phyloP scores from a whole-genome alignment of 30 jellyfish, hydroid and myxozoan species.

The Mastigias papua region DNA sequence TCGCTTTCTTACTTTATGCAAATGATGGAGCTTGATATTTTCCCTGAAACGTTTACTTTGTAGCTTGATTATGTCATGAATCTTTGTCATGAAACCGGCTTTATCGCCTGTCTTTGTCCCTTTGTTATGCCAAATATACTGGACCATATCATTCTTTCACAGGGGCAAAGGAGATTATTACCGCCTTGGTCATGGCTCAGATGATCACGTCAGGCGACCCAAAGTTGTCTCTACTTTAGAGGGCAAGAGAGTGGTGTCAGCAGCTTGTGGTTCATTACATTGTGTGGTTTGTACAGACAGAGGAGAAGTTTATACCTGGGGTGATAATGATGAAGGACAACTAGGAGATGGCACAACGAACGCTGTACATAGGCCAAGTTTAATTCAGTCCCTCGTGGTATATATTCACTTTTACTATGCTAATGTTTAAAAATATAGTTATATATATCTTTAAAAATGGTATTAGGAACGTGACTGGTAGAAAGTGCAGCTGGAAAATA shows the following conservation, averaged over 20 bases:
- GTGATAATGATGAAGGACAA: conserved; percentile 96
- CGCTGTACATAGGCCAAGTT: conserved; percentile 80
- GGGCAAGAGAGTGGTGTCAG: conserved; percentile 78
- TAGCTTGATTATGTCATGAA: too few relatives aligned
- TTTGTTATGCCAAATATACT: not conserved
- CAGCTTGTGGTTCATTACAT: conserved; percentile 89
- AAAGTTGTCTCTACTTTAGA: conserved; percentile 74
- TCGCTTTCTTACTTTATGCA: too few relatives aligned
- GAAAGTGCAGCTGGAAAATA: too few relatives aligned
- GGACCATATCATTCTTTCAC: too few relatives aligned
- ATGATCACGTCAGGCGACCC: conserved; percentile 95
- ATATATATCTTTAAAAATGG: too few relatives aligned
- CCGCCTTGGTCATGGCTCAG: conserved; percentile 95
- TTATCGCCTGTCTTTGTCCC: not conserved
- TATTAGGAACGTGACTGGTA: too few relatives aligned
- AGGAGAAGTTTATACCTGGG: conserved; percentile 96
- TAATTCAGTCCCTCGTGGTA: conserved; percentile 67
- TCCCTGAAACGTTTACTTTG: too few relatives aligned
- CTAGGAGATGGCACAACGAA: conserved; percentile 92
- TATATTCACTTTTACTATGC: not conserved
- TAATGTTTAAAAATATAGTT: too few relatives aligned
- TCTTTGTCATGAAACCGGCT: too few relatives aligned
- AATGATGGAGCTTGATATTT: too few relatives aligned
- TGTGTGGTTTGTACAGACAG: conserved; percentile 89
- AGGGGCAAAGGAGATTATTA: conserved; percentile 98